Conservation (phyloP, 2,113 vertebrate genomes). For the Spea bombifrons region DNA sequence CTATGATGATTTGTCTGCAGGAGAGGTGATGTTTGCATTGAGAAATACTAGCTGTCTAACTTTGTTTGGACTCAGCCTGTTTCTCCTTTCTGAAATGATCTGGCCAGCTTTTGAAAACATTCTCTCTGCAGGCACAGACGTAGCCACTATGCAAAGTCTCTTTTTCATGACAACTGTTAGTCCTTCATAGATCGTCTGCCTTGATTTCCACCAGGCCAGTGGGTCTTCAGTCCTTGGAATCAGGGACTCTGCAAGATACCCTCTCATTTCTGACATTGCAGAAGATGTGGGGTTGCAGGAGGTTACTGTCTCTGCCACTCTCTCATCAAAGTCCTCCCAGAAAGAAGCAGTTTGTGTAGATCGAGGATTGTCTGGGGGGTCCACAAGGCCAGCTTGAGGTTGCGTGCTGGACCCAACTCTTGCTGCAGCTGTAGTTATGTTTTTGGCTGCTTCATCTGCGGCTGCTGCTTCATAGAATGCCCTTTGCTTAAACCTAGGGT, state of each 20-base stretch:
- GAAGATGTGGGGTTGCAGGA: too few relatives aligned
- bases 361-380: background rate
- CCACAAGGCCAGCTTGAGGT: background rate
- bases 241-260: background rate
- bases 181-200: background rate
- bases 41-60: background rate
- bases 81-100: too few relatives aligned
- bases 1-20: background rate
- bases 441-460: background rate
- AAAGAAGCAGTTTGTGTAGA: background rate
- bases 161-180: too few relatives aligned
- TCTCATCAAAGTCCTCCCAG: background rate
- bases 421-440: constrained; percentile 4
- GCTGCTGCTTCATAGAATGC: constrained; percentile 1
- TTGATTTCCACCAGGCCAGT: background rate
- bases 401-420: background rate
- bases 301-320: too few relatives aligned
- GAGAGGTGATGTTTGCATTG: background rate
- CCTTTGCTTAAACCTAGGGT: background rate
- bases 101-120: too few relatives aligned
- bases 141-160: too few relatives aligned
- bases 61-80: too few relatives aligned
- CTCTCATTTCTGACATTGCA: background rate
- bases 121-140: too few relatives aligned
- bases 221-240: background rate